Evolutionary conservation across 2,113 vertebrate species (phyloP).

Genomic region (Thalassoma bifasciatum): DNA sequence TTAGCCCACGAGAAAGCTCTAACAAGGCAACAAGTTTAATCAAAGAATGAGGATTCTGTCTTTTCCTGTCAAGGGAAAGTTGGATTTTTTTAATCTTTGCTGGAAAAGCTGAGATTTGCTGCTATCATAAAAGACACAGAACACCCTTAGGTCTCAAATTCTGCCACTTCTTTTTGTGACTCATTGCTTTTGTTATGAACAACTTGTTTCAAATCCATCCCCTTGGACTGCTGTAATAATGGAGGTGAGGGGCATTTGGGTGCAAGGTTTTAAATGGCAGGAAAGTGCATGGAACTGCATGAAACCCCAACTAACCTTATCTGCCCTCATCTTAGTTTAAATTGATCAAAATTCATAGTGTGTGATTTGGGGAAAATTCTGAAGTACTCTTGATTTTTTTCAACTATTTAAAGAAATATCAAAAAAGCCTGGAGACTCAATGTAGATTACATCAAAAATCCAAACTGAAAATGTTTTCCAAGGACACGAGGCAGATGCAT

Average conservation of each 20-base stretch:
- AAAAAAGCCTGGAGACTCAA: slow-evolving; percentile 3
- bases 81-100: slow-evolving; percentile 14
- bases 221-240: background rate
- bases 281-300: slow-evolving; percentile 6
- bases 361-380: background rate
- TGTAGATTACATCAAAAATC: slow-evolving; percentile 5
- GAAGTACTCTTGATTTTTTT: slow-evolving; percentile 9
- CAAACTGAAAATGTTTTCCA: background rate
- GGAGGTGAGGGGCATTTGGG: background rate
- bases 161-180: background rate
- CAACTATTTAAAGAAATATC: slow-evolving; percentile 29
- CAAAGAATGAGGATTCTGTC: slow-evolving; percentile 8
- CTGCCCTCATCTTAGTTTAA: slow-evolving; percentile 1
- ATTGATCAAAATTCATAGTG: slow-evolving; percentile 5
- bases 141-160: background rate
- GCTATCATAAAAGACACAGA: background rate
- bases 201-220: slow-evolving; percentile 1
- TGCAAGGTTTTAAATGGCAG: slow-evolving; percentile 9
- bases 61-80: background rate
- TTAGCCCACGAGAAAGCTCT: slow-evolving; percentile 1
- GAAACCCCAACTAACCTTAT: background rate
- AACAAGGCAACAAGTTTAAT: slow-evolving; percentile 30
- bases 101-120: slow-evolving; percentile 10
- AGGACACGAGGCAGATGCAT: no score
- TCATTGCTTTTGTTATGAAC: slow-evolving; percentile 26